Evolutionary conservation across 2,113 vertebrate species (phyloP).

Genomic region (Sylvia atricapilla): DNA sequence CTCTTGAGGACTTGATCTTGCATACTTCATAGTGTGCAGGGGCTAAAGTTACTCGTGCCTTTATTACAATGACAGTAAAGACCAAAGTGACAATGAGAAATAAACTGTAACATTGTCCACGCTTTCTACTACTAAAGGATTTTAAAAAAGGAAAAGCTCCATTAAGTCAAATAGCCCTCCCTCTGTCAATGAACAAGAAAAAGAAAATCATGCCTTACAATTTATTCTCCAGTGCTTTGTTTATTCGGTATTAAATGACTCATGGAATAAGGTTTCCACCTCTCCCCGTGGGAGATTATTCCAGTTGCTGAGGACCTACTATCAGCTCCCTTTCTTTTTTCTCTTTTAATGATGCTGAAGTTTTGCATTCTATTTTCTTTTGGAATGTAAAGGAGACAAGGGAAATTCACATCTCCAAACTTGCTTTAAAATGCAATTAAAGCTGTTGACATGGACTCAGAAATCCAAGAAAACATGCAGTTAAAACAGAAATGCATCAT

Average conservation of each 20-base stretch:
- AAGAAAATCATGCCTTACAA: not conserved
- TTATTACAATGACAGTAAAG: not conserved
- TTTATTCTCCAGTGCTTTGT: slow-evolving; percentile 59
- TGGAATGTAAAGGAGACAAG: not conserved
- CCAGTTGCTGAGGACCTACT: slow-evolving; percentile 17
- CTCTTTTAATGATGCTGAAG: not conserved
- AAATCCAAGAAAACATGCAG: not conserved
- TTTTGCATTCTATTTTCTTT: slow-evolving; percentile 30
- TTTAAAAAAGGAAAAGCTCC: slow-evolving; percentile 39
- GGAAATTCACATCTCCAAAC: not conserved
- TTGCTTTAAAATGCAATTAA: slow-evolving; percentile 11
- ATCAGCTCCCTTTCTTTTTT: not conserved
- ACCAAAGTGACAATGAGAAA: not conserved
- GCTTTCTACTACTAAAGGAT: not conserved
- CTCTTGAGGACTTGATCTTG: not conserved
- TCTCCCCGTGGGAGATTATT: slow-evolving; percentile 16
- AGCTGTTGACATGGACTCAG: not conserved
- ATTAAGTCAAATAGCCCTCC: not conserved
- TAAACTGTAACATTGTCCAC: not conserved
- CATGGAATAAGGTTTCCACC: slow-evolving; percentile 45
- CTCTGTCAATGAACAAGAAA: not conserved
- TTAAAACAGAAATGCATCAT: not conserved
- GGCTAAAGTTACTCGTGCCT: not conserved
- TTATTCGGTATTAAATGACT: slow-evolving; percentile 59
- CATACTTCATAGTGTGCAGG: not conserved